Evolutionary conservation across 2,113 vertebrate genomes (phyloP).

Genomic region (Ptilonorhynchus violaceus): DNA sequence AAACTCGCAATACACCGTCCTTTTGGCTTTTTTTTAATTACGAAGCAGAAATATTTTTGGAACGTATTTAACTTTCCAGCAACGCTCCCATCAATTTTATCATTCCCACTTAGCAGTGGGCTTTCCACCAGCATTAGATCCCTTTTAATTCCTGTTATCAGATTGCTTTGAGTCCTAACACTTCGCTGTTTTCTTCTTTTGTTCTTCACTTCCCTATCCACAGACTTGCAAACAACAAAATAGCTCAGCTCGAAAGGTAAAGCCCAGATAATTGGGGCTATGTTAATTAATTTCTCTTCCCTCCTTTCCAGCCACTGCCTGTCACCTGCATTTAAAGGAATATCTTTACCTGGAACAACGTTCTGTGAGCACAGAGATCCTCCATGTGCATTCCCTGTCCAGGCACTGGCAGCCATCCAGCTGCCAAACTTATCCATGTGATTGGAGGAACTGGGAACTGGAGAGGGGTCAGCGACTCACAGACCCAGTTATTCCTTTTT

Average conservation of each 20-base stretch:
- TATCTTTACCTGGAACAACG: background rate
- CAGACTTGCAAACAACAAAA: background rate
- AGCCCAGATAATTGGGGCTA: background rate
- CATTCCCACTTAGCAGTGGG: background rate
- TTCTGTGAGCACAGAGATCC: background rate
- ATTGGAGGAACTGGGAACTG: background rate
- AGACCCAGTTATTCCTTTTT: background rate
- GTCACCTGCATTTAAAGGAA: background rate
- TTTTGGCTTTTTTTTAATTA: conserved; percentile 1
- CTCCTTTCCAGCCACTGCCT: background rate
- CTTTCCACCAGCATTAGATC: background rate
- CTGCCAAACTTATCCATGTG: background rate
- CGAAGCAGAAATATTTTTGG: conserved; percentile 11
- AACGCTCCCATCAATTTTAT: background rate
- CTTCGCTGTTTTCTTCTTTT: background rate
- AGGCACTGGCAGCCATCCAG: background rate
- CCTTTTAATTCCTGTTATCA: conserved; percentile 2
- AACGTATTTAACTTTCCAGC: background rate
- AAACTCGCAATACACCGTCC: background rate
- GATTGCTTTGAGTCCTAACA: background rate
- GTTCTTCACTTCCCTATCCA: background rate
- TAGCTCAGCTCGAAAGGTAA: background rate
- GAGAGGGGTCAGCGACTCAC: background rate
- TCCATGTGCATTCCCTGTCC: background rate
- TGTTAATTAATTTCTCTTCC: conserved; percentile 1